Evolutionary conservation across 1,140 invertebrate genomes (phyloP).

Genomic region (Eumeta japonica): DNA sequence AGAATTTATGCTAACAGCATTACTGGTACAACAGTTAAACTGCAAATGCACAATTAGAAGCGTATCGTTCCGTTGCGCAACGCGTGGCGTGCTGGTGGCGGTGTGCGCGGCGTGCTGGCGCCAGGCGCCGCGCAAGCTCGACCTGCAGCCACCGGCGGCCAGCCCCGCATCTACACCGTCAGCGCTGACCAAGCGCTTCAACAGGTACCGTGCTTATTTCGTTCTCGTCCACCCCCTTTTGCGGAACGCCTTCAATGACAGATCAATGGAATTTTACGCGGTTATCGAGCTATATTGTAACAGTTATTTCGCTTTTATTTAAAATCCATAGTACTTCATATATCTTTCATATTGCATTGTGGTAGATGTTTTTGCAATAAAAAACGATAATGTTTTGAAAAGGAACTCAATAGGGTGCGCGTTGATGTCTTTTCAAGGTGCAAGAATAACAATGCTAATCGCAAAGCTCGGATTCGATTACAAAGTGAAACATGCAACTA

Average conservation of each 20-base stretch:
- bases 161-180: constrained; percentile 38
- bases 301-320: constrained; percentile 2
- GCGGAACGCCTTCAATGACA: too few relatives aligned
- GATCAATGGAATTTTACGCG: constrained; percentile 2
- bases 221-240: too few relatives aligned
- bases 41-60: too few relatives aligned
- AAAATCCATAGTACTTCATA: not conserved
- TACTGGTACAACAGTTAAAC: too few relatives aligned
- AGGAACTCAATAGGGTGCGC: too few relatives aligned
- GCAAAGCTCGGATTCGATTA: too few relatives aligned
- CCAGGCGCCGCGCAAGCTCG: constrained; percentile 25
- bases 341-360: not conserved
- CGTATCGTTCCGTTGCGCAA: too few relatives aligned
- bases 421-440: too few relatives aligned
- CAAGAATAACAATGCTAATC: too few relatives aligned
- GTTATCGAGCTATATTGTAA: not conserved
- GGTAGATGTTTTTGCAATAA: not conserved
- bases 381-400: not conserved
- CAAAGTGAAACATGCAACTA: too few relatives aligned
- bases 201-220: too few relatives aligned
- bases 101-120: constrained; percentile 48
- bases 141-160: constrained; percentile 34
- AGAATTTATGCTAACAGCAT: too few relatives aligned
- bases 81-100: constrained; percentile 41
- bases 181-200: constrained; percentile 29